phyloP scores from a whole-genome alignment of 2,888 invertebrate species.

The Drosophila colorata region DNA sequence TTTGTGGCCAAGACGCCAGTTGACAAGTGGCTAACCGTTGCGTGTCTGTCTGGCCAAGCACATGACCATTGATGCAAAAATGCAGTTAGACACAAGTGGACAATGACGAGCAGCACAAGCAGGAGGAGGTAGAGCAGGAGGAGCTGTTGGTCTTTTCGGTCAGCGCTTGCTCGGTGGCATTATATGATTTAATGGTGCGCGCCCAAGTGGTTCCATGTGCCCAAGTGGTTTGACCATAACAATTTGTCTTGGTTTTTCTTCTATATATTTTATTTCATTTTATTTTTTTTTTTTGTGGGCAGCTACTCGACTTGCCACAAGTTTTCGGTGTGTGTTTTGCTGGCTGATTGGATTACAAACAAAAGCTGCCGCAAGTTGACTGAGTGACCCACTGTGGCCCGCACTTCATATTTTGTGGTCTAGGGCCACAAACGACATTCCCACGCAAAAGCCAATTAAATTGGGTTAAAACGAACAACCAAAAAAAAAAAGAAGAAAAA shows the following conservation, averaged over 20 bases:
- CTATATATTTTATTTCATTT: background rate
- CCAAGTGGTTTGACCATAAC: constrained; percentile 61
- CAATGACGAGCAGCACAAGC: constrained; percentile 9
- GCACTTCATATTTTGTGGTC: constrained; percentile 24
- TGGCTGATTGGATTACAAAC: constrained; percentile 60
- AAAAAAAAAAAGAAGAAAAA: background rate
- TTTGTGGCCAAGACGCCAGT: constrained; percentile 40
- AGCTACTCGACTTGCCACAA: constrained; percentile 40
- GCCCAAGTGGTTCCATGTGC: constrained; percentile 58
- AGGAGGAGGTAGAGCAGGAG: constrained; percentile 14
- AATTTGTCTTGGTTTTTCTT: constrained; percentile 38
- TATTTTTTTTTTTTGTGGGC: constrained; percentile 17
- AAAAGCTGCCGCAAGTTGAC: constrained; percentile 21
- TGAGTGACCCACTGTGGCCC: constrained; percentile 10
- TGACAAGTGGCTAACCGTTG: constrained; percentile 68
- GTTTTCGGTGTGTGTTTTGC: constrained; percentile 24
- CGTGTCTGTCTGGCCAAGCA: constrained; percentile 38
- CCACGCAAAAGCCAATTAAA: constrained; percentile 71
- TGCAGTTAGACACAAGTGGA: constrained; percentile 66
- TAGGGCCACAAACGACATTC: constrained; percentile 53
- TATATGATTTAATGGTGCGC: constrained; percentile 74
- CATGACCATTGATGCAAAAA: constrained; percentile 78
- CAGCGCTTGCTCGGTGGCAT: constrained; percentile 50
- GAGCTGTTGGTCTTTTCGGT: constrained; percentile 39
- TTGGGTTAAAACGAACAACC: constrained; percentile 50